Percentiles rank a stretch among this genome's conserved stretches.
Conservation (phyloP, 2,113 vertebrate species). For the Formicarius rufipectus region DNA sequence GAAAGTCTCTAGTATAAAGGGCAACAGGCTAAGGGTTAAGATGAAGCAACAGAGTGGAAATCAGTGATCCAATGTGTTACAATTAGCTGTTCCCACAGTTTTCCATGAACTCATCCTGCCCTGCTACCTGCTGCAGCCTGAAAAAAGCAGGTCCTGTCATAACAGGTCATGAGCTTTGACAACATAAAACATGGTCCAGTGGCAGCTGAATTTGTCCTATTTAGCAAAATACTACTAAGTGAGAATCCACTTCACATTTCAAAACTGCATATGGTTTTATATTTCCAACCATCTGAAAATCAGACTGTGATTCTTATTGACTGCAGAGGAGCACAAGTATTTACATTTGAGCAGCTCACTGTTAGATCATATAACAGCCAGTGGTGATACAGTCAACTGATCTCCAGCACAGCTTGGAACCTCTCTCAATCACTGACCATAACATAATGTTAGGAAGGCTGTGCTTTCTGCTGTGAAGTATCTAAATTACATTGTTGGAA, state of each 20-base stretch:
- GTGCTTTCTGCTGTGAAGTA: background rate
- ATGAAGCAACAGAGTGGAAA: background rate
- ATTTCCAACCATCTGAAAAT: background rate
- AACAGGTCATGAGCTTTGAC: background rate
- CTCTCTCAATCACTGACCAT: background rate
- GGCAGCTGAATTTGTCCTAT: background rate
- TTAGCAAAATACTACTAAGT: background rate
- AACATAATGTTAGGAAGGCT: background rate
- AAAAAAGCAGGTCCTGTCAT: background rate
- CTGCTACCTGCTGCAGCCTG: background rate
- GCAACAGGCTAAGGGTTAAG: background rate
- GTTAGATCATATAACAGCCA: background rate
- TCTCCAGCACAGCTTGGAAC: background rate
- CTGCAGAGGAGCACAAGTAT: background rate
- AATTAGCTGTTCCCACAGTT: background rate
- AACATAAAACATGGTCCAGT: background rate
- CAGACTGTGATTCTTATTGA: background rate
- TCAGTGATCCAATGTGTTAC: rapidly evolving
- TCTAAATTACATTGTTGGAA: background rate
- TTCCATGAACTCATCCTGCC: background rate
- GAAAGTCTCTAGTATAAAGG: background rate
- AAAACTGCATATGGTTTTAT: background rate
- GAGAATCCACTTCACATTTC: background rate
- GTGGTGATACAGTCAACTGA: background rate
- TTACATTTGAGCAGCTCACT: background rate